Evolutionary conservation across 2,113 vertebrate species (phyloP).

Genomic region (Phyllostomus hastatus): DNA sequence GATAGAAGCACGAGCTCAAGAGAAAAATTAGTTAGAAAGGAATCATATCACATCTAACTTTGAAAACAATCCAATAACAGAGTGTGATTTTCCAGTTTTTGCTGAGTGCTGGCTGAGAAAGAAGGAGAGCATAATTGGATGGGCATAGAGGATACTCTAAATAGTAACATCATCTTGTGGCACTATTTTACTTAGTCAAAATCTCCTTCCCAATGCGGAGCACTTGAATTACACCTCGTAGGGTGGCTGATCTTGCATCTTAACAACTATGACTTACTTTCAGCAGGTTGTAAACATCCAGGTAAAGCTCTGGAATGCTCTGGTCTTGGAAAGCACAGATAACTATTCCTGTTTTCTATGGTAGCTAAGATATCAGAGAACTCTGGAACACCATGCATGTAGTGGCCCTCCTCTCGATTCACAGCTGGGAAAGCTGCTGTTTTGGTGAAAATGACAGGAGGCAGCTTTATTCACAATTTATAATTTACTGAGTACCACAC

Average conservation of each 20-base stretch:
- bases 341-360: background rate
- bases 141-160: background rate
- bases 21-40: background rate
- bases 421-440: background rate
- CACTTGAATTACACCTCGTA: background rate
- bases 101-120: background rate
- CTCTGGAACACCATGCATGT: background rate
- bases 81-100: background rate
- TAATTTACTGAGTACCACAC: background rate
- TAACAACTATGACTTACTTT: background rate
- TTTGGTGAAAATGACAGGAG: constrained; percentile 37
- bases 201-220: background rate
- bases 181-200: background rate
- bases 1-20: background rate
- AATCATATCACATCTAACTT: background rate
- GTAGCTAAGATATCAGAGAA: background rate
- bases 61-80: background rate
- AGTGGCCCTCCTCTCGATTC: background rate
- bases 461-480: constrained; percentile 20
- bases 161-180: background rate
- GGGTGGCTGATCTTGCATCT: background rate
- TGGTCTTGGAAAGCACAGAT: background rate
- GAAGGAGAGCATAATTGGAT: background rate
- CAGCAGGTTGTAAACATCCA: background rate
- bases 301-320: background rate